phyloP scores from a whole-genome alignment of 2,797 vertebrate genomes.

The Sebastes ruberrimus region DNA sequence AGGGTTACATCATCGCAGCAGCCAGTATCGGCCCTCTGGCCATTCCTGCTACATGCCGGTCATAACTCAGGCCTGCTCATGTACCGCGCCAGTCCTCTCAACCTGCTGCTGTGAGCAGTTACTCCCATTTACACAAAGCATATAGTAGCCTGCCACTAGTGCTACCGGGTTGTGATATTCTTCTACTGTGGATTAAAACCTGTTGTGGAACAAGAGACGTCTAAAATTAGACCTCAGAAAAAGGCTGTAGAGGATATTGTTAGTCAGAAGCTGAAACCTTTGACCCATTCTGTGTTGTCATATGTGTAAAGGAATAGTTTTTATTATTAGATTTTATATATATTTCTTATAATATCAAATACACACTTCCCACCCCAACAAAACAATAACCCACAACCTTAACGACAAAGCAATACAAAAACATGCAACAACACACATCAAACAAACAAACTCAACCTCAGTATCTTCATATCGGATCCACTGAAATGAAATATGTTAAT shows the following conservation, averaged over 20 bases:
- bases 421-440: neutral
- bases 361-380: neutral
- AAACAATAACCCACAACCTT: neutral
- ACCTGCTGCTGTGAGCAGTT: slow-evolving; percentile 1
- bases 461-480: neutral
- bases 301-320: no score
- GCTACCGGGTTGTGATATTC: neutral
- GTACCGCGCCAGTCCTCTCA: neutral
- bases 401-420: neutral
- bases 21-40: neutral
- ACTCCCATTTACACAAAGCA: neutral
- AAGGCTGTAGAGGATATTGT: neutral
- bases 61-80: slow-evolving; percentile 39
- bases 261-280: neutral
- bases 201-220: neutral
- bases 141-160: neutral
- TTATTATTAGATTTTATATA: neutral
- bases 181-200: neutral
- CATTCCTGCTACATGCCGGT: slow-evolving; percentile 28
- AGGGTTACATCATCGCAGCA: slow-evolving; percentile 10
- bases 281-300: neutral
- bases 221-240: neutral
- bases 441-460: neutral
- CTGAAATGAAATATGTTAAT: neutral
- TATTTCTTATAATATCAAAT: neutral